Conservation (phyloP, 2,113 vertebrate species). For the Terrapene triunguis region DNA sequence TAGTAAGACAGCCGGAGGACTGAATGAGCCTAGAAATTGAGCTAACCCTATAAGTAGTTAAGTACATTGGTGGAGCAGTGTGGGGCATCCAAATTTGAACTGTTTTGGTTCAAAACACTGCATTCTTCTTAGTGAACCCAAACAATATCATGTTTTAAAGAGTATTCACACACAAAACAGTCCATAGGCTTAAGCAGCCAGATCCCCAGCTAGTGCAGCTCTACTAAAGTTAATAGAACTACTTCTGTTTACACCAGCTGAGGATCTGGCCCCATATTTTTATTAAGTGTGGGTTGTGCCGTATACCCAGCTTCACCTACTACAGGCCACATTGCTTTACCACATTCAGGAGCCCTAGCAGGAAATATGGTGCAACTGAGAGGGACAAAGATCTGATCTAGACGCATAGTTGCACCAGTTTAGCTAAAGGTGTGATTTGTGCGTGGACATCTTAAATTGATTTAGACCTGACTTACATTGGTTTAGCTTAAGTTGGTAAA, state of each 20-base stretch:
- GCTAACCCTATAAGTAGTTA: not conserved
- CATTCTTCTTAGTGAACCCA: not conserved
- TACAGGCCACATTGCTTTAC: not conserved
- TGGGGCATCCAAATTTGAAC: not conserved
- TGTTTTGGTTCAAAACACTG: not conserved
- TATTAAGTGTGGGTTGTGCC: not conserved
- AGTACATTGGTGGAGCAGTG: rapidly evolving
- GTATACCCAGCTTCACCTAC: not conserved
- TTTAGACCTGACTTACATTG: constrained; percentile 28
- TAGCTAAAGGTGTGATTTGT: not conserved
- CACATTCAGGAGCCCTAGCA: not conserved
- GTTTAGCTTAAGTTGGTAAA: constrained; percentile 21
- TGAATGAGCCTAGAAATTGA: rapidly evolving
- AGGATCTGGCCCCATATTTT: not conserved
- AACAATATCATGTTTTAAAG: not conserved
- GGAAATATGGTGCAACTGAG: not conserved
- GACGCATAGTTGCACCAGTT: not conserved
- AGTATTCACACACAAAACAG: not conserved
- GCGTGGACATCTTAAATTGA: not conserved
- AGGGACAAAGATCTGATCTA: not conserved
- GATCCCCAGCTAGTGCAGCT: not conserved
- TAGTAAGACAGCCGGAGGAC: not conserved
- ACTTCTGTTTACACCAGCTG: not conserved
- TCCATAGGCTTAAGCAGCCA: not conserved
- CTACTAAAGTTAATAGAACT: not conserved